A percentile compares a stretch with the other conserved stretches of the same genome.
These are phyloP conservation scores for Corynorhinus townsendii DNA, from an alignment of 2,113 vertebrate genomes.

Conservation along the genomic window DNA sequence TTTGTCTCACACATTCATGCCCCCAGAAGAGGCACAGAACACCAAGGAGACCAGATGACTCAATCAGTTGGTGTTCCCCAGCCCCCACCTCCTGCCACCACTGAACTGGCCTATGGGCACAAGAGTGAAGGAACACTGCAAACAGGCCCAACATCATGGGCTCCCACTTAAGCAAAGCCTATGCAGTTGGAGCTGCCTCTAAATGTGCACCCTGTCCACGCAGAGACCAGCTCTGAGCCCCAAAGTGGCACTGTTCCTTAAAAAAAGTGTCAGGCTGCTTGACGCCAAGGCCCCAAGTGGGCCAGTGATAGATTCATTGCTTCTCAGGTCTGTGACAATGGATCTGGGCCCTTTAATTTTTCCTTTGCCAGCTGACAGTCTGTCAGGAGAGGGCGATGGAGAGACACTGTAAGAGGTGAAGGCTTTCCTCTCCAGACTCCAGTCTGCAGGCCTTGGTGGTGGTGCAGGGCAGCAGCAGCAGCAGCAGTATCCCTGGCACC, in stretches of 20 bases:
- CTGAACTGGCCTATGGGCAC: too few species aligned
- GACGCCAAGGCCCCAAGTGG: not conserved
- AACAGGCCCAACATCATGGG: not conserved
- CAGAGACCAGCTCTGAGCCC: not conserved
- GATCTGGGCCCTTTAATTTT: not conserved
- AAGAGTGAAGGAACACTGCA: too few species aligned
- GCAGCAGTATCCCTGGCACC: too few species aligned
- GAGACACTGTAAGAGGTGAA: not conserved
- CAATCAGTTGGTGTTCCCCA: too few species aligned
- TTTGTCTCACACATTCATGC: too few species aligned
- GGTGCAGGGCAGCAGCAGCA: not conserved
- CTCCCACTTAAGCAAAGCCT: not conserved
- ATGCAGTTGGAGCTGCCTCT: not conserved
- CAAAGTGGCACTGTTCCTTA: not conserved
- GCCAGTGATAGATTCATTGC: rapidly evolving
- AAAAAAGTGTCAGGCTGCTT: not conserved
- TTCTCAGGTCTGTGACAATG: not conserved
- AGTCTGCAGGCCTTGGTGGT: not conserved
- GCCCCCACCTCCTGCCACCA: too few species aligned
- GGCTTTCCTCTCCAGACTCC: not conserved
- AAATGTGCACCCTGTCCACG: not conserved
- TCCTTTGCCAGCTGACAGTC: not conserved
- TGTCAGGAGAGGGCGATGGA: not conserved
- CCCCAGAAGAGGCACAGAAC: too few species aligned
- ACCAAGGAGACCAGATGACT: too few species aligned